Base-by-base conservation (phyloP, 2,888 invertebrate genomes). In the Oegoconia quadripuncta region DNA sequence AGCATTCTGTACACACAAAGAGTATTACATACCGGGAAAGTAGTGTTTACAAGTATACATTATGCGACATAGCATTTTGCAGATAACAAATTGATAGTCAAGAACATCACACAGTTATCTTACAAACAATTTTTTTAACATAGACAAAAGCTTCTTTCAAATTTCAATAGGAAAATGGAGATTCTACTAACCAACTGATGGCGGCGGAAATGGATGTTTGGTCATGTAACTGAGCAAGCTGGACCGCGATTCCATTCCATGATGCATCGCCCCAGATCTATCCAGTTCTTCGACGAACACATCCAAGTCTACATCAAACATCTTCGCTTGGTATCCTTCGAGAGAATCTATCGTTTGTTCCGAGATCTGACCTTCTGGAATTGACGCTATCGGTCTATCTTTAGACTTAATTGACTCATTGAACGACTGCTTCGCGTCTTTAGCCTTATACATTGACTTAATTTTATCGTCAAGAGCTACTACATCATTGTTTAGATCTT, bases 241-340 rank as follows among this genome's bases (percentile, higher is more conserved):
- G 31, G 7, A 3, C 14, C 32, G 22, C 9, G 20, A 16, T 1
- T 6, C 77, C 0, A 74, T 58, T 3, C 64, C 59, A 50, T 82
- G 83, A 40, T 81, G 82, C 39, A 51, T 51, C 0, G 84, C 84
- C 0, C 84, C 84, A 0, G 84, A 84, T 1, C 84, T 58, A 48
- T 83, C 84, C 31, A 74, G 43, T 29, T 62, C 69, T n/a, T 66
- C 68, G 26, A 72, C 61, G 28, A 64, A 62, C 27, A 74, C 69
- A 30, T 69, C 69, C 28, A 65, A 46, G 2, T 59, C 55, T 38
- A 73, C 66, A 0, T 52, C 59, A 13, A 65, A 52, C 28, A 51
- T 48, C 33, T 52, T 46, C 6, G 72, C 64, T 1, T 9, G 22
- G 22, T 14, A 15, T 9, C 28, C 15, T 25, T 25, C 25, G 1